Percentiles rank a stretch among this genome's conserved stretches.
These are phyloP conservation scores for Ganaspis sp. DNA, from an alignment of 1,140 invertebrate genomes.

Conservation along the genomic window DNA sequence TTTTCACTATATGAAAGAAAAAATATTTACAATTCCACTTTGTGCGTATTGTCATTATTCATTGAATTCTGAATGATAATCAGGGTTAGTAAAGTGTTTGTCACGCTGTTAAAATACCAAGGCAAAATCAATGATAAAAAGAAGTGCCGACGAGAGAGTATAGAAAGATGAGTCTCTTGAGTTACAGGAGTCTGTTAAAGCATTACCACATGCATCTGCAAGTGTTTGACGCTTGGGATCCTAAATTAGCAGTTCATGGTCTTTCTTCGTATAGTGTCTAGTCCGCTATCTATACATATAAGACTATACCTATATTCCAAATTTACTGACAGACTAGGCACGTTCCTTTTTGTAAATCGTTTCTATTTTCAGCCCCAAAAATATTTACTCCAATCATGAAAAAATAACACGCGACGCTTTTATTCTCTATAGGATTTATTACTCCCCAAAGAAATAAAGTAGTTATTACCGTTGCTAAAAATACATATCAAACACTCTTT, in stretches of 20 bases:
- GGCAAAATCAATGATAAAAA: not conserved
- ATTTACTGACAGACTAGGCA: not conserved
- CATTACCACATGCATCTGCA: constrained; percentile 6
- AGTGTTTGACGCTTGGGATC: constrained; percentile 19
- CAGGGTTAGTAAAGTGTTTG: not conserved
- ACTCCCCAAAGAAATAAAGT: not conserved
- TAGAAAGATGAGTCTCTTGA: not conserved
- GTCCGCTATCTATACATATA: not conserved
- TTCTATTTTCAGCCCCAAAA: not conserved
- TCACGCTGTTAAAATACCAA: not conserved
- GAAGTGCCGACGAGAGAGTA: not conserved
- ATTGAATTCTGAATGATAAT: too few species aligned
- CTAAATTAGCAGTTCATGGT: constrained; percentile 22
- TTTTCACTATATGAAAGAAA: too few species aligned
- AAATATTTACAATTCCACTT: too few species aligned
- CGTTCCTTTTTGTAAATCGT: not conserved
- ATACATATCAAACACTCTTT: not conserved
- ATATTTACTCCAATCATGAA: constrained; percentile 16
- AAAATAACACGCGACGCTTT: not conserved
- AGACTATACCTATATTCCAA: not conserved
- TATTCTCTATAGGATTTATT: not conserved
- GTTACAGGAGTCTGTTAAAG: not conserved
- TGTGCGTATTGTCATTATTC: too few species aligned
- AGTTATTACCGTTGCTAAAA: not conserved
- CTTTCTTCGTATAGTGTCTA: not conserved